Conservation (phyloP, 2,797 vertebrate genomes). For the Sandelia bainsii region DNA sequence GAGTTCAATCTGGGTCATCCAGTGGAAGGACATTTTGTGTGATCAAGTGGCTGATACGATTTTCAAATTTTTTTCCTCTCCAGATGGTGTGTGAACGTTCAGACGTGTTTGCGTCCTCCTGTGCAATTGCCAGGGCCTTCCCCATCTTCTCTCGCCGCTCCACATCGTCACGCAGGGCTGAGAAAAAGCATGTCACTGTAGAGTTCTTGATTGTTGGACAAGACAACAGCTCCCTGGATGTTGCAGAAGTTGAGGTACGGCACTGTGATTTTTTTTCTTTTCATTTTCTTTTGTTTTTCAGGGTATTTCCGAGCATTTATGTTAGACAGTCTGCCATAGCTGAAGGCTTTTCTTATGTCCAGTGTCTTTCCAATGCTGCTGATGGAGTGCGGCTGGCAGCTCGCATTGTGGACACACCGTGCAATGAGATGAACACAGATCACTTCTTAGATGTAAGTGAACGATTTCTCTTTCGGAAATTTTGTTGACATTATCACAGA, state of each 20-base stretch:
- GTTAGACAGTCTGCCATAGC: neutral
- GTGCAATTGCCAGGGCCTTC: constrained; percentile 94
- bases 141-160: constrained; percentile 94
- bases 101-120: constrained; percentile 93
- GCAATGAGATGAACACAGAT: constrained; percentile 97
- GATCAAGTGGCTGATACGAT: neutral
- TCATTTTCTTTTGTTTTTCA: neutral
- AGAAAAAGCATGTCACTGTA: constrained; percentile 91
- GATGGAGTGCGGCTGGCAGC: constrained; percentile 95
- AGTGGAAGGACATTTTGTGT: neutral
- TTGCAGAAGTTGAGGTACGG: constrained; percentile 88
- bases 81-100: constrained; percentile 96
- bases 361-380: constrained; percentile 92
- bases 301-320: neutral
- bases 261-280: neutral
- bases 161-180: constrained; percentile 83
- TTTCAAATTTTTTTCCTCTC: neutral
- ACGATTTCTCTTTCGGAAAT: neutral
- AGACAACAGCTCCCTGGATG: constrained; percentile 87
- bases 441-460: constrained; percentile 90
- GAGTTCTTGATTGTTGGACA: constrained; percentile 93
- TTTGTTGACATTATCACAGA: neutral
- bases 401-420: constrained; percentile 96
- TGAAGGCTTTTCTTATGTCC: constrained; percentile 44
- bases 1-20: neutral